Conservation (phyloP, 2,113 vertebrate genomes). For the Lepus americanus region DNA sequence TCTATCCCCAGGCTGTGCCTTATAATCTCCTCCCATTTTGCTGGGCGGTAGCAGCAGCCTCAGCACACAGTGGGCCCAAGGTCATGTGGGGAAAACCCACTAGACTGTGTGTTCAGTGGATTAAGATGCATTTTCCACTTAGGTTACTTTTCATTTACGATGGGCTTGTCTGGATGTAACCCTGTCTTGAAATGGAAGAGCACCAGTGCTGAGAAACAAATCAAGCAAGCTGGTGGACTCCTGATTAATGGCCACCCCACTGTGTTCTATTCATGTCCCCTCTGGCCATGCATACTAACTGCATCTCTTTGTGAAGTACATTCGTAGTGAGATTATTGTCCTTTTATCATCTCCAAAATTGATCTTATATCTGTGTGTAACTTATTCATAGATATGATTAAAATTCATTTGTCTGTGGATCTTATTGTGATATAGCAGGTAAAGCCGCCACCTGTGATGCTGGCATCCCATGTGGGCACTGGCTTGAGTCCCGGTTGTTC, state of each 20-base stretch:
- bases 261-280: not conserved
- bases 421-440: no score
- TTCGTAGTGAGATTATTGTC: slow-evolving; percentile 27
- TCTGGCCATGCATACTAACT: not conserved
- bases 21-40: no score
- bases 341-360: not conserved
- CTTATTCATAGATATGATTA: not conserved
- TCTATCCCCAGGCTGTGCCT: not conserved
- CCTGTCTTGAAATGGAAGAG: not conserved
- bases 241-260: not conserved
- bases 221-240: not conserved
- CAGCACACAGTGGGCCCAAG: no score
- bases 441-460: no score
- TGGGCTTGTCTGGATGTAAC: not conserved
- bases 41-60: not conserved
- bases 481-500: no score
- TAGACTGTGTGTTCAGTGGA: no score
- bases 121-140: not conserved
- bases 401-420: not conserved
- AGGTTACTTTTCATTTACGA: not conserved
- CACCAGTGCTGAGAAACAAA: not conserved
- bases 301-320: not conserved
- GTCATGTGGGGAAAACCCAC: not conserved
- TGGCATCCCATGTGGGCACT: no score
- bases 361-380: not conserved